Base-by-base conservation (phyloP, 2,113 vertebrate genomes). In the Caranx ignobilis region DNA sequence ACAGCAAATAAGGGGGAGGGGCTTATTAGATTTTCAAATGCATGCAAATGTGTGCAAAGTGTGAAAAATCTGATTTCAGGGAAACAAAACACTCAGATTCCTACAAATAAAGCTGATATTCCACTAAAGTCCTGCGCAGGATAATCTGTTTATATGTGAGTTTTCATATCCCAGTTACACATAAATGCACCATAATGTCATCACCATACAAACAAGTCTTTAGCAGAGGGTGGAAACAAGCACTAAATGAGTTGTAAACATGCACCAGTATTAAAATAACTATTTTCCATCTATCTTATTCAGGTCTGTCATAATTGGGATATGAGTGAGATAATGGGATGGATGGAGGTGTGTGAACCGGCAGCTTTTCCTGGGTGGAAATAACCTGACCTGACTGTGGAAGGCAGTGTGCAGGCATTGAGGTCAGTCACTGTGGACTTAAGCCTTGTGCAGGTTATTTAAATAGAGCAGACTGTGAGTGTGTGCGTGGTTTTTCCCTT, bases 111-210 rank as follows among this genome's bases (percentile, higher is more conserved):
- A 78, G 19, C 70, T 78, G 54, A 69, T 69, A 78, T 81, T 76
- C 55, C 48, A 48, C 47, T n/a, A 6, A 50, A 83, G 48, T 77
- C 48, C 57, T 37, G 11, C 64, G 21, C 50, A 11, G 5, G 43
- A 54, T 84, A 90, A 88, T 88, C 68, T 80, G 72, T 88, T 86
- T 75, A 86, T 16, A 64, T 82, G 59, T 71, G 59, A 52, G 70
- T 82, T 77, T 68, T 81, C 34, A 76, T 73, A 84, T 84, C 56
- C 37, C 54, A 62, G 62, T 77, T 67, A 60, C 9, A 79, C 72
- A 75, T 68, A 65, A 86, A 86, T 47, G 19, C 72, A 64, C 21
- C 39, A 65, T 26, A 82, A 86, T 69, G 47, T 39, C 39, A 84
- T 86, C 86, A 88, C 18, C 39, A 82, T 82, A 65, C 83, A 82